Conservation (phyloP, 2,797 vertebrate genomes). For the Dermochelys coriacea region DNA sequence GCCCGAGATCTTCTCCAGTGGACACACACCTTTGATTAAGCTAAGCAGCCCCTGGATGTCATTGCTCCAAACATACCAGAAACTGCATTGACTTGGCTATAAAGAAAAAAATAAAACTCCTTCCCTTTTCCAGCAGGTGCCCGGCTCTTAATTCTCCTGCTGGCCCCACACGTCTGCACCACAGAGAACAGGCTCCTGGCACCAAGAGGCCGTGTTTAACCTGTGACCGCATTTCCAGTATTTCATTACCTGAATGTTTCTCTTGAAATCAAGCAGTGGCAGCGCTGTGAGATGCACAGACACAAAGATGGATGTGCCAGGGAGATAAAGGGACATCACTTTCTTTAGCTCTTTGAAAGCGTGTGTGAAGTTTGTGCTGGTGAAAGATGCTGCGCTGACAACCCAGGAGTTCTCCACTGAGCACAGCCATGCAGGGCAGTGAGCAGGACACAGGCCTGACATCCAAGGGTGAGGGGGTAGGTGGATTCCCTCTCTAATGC, state of each 20-base stretch:
- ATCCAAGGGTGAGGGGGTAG: background rate
- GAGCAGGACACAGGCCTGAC: background rate
- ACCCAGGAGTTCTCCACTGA: background rate
- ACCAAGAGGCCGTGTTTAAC: background rate
- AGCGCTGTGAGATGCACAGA: background rate
- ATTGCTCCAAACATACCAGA: background rate
- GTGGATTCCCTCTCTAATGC: background rate
- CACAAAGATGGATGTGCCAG: rapidly evolving
- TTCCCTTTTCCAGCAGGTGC: background rate
- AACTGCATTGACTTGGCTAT: background rate
- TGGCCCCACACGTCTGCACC: background rate
- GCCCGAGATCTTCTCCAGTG: background rate
- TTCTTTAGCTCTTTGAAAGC: background rate
- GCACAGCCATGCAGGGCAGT: background rate
- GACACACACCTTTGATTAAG: background rate
- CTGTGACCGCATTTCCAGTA: background rate
- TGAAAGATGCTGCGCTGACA: rapidly evolving
- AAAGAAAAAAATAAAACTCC: background rate
- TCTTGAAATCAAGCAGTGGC: background rate
- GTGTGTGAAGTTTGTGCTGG: background rate
- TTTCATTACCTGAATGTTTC: background rate
- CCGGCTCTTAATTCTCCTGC: background rate
- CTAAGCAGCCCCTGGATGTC: background rate
- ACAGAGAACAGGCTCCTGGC: background rate
- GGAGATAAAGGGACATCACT: background rate